Evolutionary conservation across 1,140 invertebrate genomes (phyloP).

Genomic region (Drosophila albomicans): DNA sequence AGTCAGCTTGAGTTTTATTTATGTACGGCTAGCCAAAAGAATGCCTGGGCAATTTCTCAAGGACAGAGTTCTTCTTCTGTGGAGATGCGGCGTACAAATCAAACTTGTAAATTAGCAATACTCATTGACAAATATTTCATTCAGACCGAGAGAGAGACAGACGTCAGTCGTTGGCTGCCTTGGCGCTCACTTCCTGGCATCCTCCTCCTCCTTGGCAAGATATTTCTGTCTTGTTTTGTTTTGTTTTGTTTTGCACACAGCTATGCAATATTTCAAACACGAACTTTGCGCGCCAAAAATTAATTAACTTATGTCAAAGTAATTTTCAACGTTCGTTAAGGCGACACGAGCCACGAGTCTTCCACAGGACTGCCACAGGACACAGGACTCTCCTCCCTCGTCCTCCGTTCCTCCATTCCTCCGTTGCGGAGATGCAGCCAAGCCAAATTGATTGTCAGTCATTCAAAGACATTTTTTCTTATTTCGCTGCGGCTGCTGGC

Average conservation of each 20-base stretch:
- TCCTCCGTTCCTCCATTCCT: neutral
- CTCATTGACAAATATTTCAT: conserved; percentile 84
- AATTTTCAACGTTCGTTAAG: conserved; percentile 85
- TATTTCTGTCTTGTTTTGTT: conserved; percentile 31
- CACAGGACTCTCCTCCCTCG: neutral
- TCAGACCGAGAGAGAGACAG: conserved; percentile 39
- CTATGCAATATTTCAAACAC: conserved; percentile 83
- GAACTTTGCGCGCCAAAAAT: conserved; percentile 83
- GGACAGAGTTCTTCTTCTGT: neutral
- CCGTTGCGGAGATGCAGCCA: conserved; percentile 42
- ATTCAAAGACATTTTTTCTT: conserved; percentile 85
- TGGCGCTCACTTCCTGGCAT: conserved; percentile 34
- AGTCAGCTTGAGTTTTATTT: conserved; percentile 65
- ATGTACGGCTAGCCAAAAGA: conserved; percentile 78
- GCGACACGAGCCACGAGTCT: conserved; percentile 61
- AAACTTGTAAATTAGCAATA: conserved; percentile 84
- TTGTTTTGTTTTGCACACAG: conserved; percentile 22
- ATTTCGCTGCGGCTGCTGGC: conserved; percentile 57
- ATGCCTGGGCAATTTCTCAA: conserved; percentile 72
- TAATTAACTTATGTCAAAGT: conserved; percentile 85
- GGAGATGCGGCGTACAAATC: conserved; percentile 63
- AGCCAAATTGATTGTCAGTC: conserved; percentile 84
- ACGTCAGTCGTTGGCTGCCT: neutral
- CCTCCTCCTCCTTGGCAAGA: conserved; percentile 30
- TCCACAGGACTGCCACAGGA: conserved; percentile 11